Percentiles rank a stretch among this genome's conserved stretches.
Evolutionary conservation across 1,140 invertebrate genomes (phyloP).

Genomic region (Ladona fulva): DNA sequence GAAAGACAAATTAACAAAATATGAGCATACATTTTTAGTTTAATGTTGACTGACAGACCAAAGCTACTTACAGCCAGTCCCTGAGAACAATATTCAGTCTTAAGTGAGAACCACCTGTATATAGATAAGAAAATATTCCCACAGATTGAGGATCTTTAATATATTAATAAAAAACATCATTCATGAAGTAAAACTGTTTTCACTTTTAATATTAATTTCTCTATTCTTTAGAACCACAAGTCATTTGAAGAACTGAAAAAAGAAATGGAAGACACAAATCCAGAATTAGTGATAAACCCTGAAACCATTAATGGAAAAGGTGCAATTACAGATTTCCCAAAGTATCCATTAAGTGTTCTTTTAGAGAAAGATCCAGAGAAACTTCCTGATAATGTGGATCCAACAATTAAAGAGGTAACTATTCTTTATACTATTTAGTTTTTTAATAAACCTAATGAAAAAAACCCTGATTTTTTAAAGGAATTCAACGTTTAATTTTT

Average conservation of each 20-base stretch:
- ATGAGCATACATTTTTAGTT: too few species aligned
- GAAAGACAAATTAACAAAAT: too few species aligned
- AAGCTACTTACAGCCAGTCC: too few species aligned
- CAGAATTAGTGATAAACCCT: conserved; percentile 36
- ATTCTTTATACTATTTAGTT: conserved; percentile 5
- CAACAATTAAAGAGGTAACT: conserved; percentile 68
- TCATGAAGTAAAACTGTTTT: too few species aligned
- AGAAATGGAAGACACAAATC: conserved; percentile 40
- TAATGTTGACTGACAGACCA: too few species aligned
- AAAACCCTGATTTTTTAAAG: conserved; percentile 3
- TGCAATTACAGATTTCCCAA: conserved; percentile 61
- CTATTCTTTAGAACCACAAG: conserved; percentile 44
- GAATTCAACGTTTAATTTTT: conserved; percentile 15
- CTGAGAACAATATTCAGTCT: too few species aligned
- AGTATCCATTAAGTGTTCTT: conserved; percentile 66
- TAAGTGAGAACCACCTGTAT: too few species aligned
- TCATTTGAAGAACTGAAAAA: conserved; percentile 52
- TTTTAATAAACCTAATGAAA: neutral
- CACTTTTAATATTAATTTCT: too few species aligned
- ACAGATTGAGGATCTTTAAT: too few species aligned
- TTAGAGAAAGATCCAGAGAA: conserved; percentile 62
- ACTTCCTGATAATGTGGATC: conserved; percentile 70
- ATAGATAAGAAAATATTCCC: too few species aligned
- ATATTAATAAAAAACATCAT: too few species aligned
- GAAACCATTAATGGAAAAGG: conserved; percentile 33